Evolutionary conservation across 92 coral and sea anemone genomes (phyloP), one percentile per base, ranked within the genome.

Genomic region (Zoanthus solanderi): DNA sequence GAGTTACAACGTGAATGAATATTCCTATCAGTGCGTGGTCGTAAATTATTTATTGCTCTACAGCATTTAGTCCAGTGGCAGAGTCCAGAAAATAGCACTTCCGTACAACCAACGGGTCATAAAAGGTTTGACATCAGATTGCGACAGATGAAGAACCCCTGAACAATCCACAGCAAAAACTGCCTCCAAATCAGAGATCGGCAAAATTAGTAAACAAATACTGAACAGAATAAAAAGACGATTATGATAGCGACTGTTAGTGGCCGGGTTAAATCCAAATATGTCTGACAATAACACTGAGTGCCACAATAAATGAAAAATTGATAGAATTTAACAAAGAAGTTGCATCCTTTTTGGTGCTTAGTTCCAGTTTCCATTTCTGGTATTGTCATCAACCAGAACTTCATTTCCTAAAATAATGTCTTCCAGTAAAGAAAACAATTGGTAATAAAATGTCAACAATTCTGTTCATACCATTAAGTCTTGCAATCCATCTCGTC

Each of bases 401-500:
- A 37, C 91, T 48, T 73, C 84, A 31, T 84, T 89, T n/a, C 75
- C 75, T 52, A 74, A 58, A 14, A 30, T 9, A 73, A 83, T 89
- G 61, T 82, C 91, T 63, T 89, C 91, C 84, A 89, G 48, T 10
- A 78, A 69, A 79, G 75, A 54, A 30, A 47, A 23, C 58, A 44
- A 89, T 73, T 58, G 88, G 80, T 30, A 17, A 31, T 5, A 89
- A 30, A 74, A 83, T 7, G 31, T 89, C 91, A 9, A 89, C 92
- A 83, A 89, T 75, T 60, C 88, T 83, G 30, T 67, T 44, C 72
- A 67, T 67, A 67, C 72, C 72, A 67, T 67, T 37, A 67, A 67
- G 23, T 67, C 72, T 23, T 67, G 37, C 9, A 2, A 67, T 67
- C 72, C 72, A 67, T 30, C 72, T 67, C 28, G 72, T 67, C 42